These are phyloP conservation scores for Stegana nigrithorax DNA, from an alignment of 2,888 invertebrate species.

Conservation along the genomic window DNA sequence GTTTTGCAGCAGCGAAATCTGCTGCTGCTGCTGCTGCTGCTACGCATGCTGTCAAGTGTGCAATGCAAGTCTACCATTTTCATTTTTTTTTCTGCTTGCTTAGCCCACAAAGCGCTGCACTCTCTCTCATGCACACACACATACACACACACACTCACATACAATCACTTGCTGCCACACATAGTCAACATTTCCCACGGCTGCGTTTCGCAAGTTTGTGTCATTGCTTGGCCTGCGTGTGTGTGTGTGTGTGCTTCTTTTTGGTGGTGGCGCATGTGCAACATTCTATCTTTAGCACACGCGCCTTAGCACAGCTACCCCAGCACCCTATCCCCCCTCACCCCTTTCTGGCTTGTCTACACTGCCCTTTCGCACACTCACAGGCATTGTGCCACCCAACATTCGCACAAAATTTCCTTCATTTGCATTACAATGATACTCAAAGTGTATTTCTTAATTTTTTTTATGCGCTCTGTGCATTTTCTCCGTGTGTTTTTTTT, in stretches of 20 bases:
- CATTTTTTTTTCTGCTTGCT: background rate
- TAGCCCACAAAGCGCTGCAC: background rate
- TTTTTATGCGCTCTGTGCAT: background rate
- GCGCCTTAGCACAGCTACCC: background rate
- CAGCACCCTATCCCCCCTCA: too few relatives aligned
- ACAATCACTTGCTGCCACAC: background rate
- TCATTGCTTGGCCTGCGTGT: too few relatives aligned
- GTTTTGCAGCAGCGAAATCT: background rate
- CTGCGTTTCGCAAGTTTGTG: background rate
- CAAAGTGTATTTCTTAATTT: constrained; percentile 38
- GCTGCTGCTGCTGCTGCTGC: background rate
- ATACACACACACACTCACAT: background rate
- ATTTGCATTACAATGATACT: constrained; percentile 61
- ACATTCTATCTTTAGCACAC: background rate
- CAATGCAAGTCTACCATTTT: too few relatives aligned
- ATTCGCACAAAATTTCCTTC: constrained; percentile 35
- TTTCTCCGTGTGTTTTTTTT: background rate
- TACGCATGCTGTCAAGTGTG: background rate
- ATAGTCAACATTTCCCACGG: background rate
- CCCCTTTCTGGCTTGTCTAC: too few relatives aligned
- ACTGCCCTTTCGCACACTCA: too few relatives aligned
- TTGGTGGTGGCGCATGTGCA: background rate
- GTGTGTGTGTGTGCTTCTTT: too few relatives aligned
- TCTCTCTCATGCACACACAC: background rate
- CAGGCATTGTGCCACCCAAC: too few relatives aligned